Evolutionary conservation across 2,888 invertebrate genomes (phyloP).

Genomic region (Caenorhabditis drosophilae): DNA sequence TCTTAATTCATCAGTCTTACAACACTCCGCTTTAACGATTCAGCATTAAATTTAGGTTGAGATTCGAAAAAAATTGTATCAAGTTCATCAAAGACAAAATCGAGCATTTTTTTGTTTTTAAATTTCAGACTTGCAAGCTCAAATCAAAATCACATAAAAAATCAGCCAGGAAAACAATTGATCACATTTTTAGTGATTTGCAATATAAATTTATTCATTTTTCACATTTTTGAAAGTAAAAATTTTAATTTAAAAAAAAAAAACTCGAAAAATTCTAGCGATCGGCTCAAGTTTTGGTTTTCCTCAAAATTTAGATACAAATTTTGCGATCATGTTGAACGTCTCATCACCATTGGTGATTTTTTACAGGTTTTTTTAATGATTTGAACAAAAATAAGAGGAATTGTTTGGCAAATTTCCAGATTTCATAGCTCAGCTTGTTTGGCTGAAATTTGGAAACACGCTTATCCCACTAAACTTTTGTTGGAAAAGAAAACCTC

Average conservation of each 20-base stretch:
- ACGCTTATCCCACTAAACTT: slow-evolving; percentile 5
- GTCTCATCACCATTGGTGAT: slow-evolving; percentile 35
- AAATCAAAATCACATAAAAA: slow-evolving; percentile 14
- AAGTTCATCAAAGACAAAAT: no score
- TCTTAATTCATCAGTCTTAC: no score
- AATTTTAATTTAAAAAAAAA: no score
- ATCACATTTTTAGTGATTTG: slow-evolving; percentile 66
- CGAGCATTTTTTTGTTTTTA: neutral
- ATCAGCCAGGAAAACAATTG: slow-evolving; percentile 64
- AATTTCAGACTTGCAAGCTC: slow-evolving; percentile 37
- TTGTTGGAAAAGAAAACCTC: no score
- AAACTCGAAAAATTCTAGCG: no score
- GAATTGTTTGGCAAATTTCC: no score
- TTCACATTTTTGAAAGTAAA: slow-evolving; percentile 53
- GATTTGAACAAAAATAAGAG: no score
- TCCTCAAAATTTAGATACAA: slow-evolving; percentile 18
- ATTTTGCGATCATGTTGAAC: slow-evolving; percentile 40
- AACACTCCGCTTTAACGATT: no score
- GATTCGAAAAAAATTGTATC: no score
- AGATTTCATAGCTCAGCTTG: slow-evolving; percentile 20
- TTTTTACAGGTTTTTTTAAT: no score
- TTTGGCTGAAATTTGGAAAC: slow-evolving; percentile 32
- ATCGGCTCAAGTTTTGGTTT: slow-evolving; percentile 57
- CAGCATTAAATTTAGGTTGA: no score
- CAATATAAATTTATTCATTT: slow-evolving; percentile 64